These are phyloP conservation scores for Tachypleus tridentatus DNA, from an alignment of 1,140 invertebrate genomes.

Conservation along the genomic window DNA sequence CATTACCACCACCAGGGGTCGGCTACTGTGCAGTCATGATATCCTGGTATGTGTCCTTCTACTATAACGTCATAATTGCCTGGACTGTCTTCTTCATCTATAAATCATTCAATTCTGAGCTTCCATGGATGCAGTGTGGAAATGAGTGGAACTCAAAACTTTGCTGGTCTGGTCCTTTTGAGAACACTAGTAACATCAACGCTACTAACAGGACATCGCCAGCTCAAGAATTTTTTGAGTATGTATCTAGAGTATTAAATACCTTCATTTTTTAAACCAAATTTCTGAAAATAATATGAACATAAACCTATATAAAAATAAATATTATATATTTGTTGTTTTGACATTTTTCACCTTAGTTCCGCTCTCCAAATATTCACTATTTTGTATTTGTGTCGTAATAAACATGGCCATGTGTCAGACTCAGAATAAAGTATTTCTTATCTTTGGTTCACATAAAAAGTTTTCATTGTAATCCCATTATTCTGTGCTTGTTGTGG, in stretches of 20 bases:
- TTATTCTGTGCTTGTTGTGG: too few relatives aligned
- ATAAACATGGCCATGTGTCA: too few relatives aligned
- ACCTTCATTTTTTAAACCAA: too few relatives aligned
- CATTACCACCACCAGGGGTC: conserved; percentile 32
- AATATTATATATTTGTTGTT: too few relatives aligned
- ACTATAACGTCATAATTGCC: conserved; percentile 44
- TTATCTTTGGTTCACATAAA: too few relatives aligned
- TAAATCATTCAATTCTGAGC: conserved; percentile 33
- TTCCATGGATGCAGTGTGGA: conserved; percentile 40
- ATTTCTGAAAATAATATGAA: too few relatives aligned
- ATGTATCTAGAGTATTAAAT: conserved; percentile 12
- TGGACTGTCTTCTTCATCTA: conserved; percentile 42
- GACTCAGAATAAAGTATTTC: too few relatives aligned
- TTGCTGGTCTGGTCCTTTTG: conserved; percentile 25
- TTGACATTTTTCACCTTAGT: too few relatives aligned
- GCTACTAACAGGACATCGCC: conserved; percentile 28
- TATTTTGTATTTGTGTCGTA: too few relatives aligned
- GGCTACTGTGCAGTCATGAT: conserved; percentile 45
- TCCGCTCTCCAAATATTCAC: too few relatives aligned
- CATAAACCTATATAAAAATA: too few relatives aligned
- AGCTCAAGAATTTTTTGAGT: conserved; percentile 36
- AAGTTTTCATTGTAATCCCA: too few relatives aligned
- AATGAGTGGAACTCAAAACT: conserved; percentile 39
- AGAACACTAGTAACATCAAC: conserved; percentile 4
- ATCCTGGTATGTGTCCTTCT: conserved; percentile 42